Evolutionary conservation across 2,888 invertebrate genomes (phyloP).

Genomic region (Macaria notata): DNA sequence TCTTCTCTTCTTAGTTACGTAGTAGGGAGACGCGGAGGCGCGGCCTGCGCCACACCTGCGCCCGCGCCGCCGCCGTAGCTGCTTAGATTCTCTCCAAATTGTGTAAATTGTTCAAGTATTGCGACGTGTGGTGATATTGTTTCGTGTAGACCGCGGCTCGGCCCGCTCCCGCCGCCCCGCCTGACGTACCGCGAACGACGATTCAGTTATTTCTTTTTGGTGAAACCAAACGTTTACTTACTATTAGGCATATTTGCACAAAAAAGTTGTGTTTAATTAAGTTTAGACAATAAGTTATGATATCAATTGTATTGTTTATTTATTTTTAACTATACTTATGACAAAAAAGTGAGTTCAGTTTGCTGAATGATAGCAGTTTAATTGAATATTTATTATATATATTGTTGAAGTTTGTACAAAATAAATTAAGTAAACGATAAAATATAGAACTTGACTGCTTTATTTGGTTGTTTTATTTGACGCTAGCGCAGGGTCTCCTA

Average conservation of each 20-base stretch:
- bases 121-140: slow-evolving; percentile 16
- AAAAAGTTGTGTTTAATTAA: slow-evolving; percentile 83
- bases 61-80: slow-evolving; percentile 28
- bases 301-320: slow-evolving; percentile 76
- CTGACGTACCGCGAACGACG: slow-evolving; percentile 34
- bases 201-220: slow-evolving; percentile 52
- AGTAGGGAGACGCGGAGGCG: slow-evolving; percentile 28
- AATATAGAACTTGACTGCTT: slow-evolving; percentile 84
- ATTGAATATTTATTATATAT: slow-evolving; percentile 83
- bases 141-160: slow-evolving; percentile 38
- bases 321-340: slow-evolving; percentile 76
- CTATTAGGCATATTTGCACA: slow-evolving; percentile 83
- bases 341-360: slow-evolving; percentile 83
- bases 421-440: slow-evolving; percentile 84
- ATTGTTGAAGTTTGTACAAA: slow-evolving; percentile 84
- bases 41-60: too few relatives aligned
- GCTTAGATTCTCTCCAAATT: slow-evolving; percentile 31
- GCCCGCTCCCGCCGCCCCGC: slow-evolving; percentile 45
- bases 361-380: slow-evolving; percentile 82
- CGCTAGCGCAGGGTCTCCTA: background rate
- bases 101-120: slow-evolving; percentile 31
- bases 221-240: slow-evolving; percentile 77
- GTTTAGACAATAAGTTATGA: slow-evolving; percentile 82
- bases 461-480: slow-evolving; percentile 62
- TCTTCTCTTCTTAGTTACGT: slow-evolving; percentile 28